Percentiles rank a stretch among this genome's conserved stretches.
These are phyloP conservation scores for Xiphophorus couchianus DNA, from an alignment of 2,113 vertebrate species.

Conservation along the genomic window DNA sequence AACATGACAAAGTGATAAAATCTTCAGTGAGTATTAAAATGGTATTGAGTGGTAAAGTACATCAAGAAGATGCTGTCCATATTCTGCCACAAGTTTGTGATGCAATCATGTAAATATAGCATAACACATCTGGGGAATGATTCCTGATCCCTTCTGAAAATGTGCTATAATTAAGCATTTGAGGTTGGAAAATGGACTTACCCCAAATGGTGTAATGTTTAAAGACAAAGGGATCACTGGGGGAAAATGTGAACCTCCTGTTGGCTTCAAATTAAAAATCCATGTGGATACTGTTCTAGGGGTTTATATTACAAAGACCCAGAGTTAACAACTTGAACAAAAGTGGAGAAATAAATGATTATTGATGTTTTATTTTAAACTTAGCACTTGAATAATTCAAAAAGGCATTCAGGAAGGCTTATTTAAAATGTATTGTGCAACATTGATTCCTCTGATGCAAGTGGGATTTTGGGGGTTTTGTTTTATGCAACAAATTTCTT, in stretches of 20 bases:
- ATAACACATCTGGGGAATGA: neutral
- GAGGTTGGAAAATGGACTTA: neutral
- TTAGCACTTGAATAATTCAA: neutral
- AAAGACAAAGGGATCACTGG: no score
- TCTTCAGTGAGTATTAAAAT: neutral
- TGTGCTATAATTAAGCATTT: neutral
- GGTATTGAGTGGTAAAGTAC: neutral
- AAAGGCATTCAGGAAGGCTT: neutral
- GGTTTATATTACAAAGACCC: neutral
- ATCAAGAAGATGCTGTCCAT: neutral
- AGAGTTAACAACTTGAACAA: neutral
- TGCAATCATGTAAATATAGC: neutral
- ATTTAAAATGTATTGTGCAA: neutral
- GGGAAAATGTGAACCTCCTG: neutral
- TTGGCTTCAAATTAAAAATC: neutral
- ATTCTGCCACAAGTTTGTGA: neutral
- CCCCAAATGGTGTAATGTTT: no score
- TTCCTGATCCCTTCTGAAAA: neutral
- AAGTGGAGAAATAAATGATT: neutral
- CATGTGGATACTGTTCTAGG: neutral
- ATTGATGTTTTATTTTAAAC: neutral
- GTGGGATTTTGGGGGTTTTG: neutral
- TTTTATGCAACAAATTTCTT: conserved; percentile 4
- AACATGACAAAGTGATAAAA: no score
- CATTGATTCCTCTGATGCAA: conserved; percentile 10